Percentiles rank a stretch among this genome's conserved stretches.
Conservation (phyloP, 2,888 invertebrate genomes). For the Xestia c-nigrum region DNA sequence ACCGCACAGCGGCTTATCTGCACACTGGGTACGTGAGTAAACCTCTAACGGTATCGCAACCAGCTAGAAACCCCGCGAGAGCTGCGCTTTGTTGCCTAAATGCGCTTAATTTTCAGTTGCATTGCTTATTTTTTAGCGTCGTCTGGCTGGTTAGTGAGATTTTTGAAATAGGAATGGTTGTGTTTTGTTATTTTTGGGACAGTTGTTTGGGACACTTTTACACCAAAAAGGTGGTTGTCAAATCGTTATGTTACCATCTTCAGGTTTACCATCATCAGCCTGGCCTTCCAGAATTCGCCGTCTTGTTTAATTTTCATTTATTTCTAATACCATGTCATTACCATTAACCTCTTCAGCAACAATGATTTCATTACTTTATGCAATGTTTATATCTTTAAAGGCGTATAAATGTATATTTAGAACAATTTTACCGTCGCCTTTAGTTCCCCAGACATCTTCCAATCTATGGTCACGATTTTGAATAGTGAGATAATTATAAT, state of each 20-base stretch:
- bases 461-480: constrained; percentile 55
- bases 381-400: not conserved
- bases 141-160: not conserved
- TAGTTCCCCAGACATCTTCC: constrained; percentile 42
- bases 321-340: not conserved
- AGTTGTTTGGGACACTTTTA: too few relatives aligned
- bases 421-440: constrained; percentile 25
- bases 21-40: constrained; percentile 66
- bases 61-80: constrained; percentile 56
- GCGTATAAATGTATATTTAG: constrained; percentile 19
- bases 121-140: constrained; percentile 42
- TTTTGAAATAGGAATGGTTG: constrained; percentile 7
- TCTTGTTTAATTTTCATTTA: too few relatives aligned
- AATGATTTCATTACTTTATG: not conserved
- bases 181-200: not conserved
- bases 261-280: not conserved
- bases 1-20: constrained; percentile 65
- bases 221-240: not conserved
- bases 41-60: constrained; percentile 69
- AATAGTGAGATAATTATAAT: constrained; percentile 51
- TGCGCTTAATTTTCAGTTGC: constrained; percentile 61
- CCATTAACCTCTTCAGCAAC: not conserved
- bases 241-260: not conserved
- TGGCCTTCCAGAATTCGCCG: too few relatives aligned
- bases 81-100: constrained; percentile 66